Percentiles rank a stretch among this genome's conserved stretches.
Evolutionary conservation across 2,113 vertebrate species (phyloP).

Genomic region (Mohoua ochrocephala): DNA sequence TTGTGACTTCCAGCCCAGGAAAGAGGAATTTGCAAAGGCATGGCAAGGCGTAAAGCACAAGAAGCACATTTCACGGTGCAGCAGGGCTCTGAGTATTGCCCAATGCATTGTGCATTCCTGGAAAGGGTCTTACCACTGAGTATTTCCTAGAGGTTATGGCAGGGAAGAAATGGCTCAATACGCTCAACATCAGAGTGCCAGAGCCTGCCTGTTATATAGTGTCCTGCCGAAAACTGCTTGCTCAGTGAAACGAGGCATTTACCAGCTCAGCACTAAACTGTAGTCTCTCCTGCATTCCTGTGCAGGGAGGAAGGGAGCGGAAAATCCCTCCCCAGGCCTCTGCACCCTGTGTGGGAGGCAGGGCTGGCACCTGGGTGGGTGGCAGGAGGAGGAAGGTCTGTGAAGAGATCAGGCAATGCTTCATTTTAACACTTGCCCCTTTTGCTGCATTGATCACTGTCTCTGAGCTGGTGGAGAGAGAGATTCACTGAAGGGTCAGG

Average conservation of each 20-base stretch:
- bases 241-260: slow-evolving; percentile 27
- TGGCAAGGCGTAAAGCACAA: not conserved
- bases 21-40: not conserved
- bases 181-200: not conserved
- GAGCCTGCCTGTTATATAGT: not conserved
- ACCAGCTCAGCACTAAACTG: slow-evolving; percentile 34
- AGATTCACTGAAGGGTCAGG: not conserved
- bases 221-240: slow-evolving; percentile 32
- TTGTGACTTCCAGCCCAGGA: not conserved
- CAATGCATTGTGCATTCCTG: not conserved
- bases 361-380: not conserved
- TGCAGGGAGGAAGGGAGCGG: not conserved
- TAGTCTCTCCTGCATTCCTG: slow-evolving; percentile 16
- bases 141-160: not conserved
- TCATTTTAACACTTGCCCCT: not conserved
- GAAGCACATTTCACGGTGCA: not conserved
- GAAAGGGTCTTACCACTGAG: not conserved
- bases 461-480: not conserved
- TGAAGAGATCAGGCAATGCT: not conserved
- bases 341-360: not conserved
- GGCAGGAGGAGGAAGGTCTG: not conserved
- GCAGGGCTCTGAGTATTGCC: not conserved
- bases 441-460: not conserved
- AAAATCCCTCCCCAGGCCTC: not conserved
- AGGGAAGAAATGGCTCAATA: not conserved